phyloP scores from a whole-genome alignment of 2,113 vertebrate genomes.

The Talpa occidentalis region DNA sequence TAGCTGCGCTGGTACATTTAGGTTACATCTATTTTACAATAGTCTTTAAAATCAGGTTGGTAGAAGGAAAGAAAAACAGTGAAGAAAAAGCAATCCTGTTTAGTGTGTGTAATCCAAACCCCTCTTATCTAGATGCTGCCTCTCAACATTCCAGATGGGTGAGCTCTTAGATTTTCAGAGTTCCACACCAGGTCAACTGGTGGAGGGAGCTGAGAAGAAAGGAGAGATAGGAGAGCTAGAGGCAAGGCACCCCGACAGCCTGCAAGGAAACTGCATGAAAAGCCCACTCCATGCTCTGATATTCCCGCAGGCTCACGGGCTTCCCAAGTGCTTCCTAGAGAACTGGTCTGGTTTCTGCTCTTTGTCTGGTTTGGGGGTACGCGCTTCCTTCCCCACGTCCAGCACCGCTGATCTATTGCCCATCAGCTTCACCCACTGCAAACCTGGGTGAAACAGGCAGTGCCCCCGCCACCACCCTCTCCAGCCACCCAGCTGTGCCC shows the following conservation, averaged over 20 bases:
- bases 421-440: neutral
- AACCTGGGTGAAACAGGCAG: neutral
- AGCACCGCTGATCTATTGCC: neutral
- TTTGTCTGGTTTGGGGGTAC: neutral
- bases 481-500: neutral
- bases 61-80: neutral
- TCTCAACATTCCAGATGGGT: conserved; percentile 75
- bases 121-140: conserved; percentile 71
- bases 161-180: conserved; percentile 71
- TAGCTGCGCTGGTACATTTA: neutral
- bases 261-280: neutral
- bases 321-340: neutral
- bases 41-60: neutral
- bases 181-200: conserved; percentile 67
- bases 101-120: conserved; percentile 65
- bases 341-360: conserved; percentile 24
- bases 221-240: neutral
- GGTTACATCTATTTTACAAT: conserved; percentile 12
- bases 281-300: neutral
- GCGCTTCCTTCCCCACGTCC: neutral
- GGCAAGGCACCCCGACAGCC: neutral
- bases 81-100: conserved; percentile 44
- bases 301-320: neutral
- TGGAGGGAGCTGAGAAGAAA: conserved; percentile 22
- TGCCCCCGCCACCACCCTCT: neutral